Evolutionary conservation across 1,140 invertebrate genomes (phyloP).

Genomic region (Trigoniulus corallinus): DNA sequence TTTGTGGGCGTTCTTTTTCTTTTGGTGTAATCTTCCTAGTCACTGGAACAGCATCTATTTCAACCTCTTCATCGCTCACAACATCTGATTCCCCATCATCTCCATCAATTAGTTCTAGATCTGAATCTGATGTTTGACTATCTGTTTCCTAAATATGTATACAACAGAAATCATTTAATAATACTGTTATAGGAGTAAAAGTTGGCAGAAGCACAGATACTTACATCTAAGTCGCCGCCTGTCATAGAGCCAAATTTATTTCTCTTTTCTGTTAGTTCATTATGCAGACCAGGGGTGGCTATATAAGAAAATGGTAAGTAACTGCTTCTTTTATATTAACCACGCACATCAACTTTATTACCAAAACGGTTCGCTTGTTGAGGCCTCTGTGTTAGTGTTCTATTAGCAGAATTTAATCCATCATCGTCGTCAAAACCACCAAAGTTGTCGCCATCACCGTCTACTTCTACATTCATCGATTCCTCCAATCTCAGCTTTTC

Average conservation of each 20-base stretch:
- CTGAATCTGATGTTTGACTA: constrained; percentile 10
- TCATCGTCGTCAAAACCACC: background rate
- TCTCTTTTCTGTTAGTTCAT: background rate
- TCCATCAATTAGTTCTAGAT: constrained; percentile 16
- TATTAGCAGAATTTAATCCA: no score
- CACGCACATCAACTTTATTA: no score
- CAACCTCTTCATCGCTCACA: constrained; percentile 14
- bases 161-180: background rate
- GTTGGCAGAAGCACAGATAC: constrained; percentile 1
- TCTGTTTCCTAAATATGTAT: background rate
- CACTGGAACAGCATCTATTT: constrained; percentile 9
- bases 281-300: no score
- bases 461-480: constrained; percentile 17
- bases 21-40: background rate
- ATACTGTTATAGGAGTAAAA: background rate
- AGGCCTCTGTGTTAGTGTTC: no score
- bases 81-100: constrained; percentile 14
- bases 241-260: constrained; percentile 17
- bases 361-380: no score
- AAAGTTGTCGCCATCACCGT: constrained; percentile 6
- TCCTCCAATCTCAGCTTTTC: constrained; percentile 32
- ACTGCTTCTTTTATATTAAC: no score
- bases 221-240: constrained; percentile 9
- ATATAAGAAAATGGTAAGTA: no score
- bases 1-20: no score